Conservation (phyloP, 92 coral and sea anemone species). For the Porites rus region DNA sequence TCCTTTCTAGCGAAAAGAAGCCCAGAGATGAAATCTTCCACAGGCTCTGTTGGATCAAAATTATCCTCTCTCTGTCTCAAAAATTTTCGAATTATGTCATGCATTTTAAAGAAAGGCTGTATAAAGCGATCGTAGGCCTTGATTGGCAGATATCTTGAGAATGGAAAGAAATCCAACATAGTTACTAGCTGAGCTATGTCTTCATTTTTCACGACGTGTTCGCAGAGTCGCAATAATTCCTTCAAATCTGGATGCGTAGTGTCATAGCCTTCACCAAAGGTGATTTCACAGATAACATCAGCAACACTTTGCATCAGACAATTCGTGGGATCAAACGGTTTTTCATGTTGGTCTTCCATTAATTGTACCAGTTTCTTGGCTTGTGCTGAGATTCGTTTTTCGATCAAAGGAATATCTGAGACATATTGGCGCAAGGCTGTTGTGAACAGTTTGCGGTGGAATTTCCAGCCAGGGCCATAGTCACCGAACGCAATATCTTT, state of each 20-base stretch:
- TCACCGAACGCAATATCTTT: constrained; percentile 68
- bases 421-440: constrained; percentile 64
- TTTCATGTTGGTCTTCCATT: constrained; percentile 52
- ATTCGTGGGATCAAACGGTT: constrained; percentile 73
- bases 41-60: constrained; percentile 24
- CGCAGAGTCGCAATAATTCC: constrained; percentile 30
- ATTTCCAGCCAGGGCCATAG: constrained; percentile 78
- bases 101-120: constrained; percentile 24
- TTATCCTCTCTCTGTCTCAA: constrained; percentile 33
- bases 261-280: constrained; percentile 72
- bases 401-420: constrained; percentile 48
- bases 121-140: constrained; percentile 33
- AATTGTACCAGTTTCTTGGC: constrained; percentile 54
- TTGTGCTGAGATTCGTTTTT: constrained; percentile 58
- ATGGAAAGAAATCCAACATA: constrained; percentile 38
- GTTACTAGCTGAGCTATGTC: constrained; percentile 21
- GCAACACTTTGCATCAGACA: constrained; percentile 67
- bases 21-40: constrained; percentile 22
- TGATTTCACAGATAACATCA: constrained; percentile 72
- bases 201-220: constrained; percentile 32
- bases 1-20: constrained; percentile 53
- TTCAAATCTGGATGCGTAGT: constrained; percentile 65
- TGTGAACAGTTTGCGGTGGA: constrained; percentile 72
- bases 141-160: constrained; percentile 32
- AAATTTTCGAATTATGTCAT: constrained; percentile 27